Conservation (phyloP, 2,888 invertebrate genomes). For the Nemoura dubitans region DNA sequence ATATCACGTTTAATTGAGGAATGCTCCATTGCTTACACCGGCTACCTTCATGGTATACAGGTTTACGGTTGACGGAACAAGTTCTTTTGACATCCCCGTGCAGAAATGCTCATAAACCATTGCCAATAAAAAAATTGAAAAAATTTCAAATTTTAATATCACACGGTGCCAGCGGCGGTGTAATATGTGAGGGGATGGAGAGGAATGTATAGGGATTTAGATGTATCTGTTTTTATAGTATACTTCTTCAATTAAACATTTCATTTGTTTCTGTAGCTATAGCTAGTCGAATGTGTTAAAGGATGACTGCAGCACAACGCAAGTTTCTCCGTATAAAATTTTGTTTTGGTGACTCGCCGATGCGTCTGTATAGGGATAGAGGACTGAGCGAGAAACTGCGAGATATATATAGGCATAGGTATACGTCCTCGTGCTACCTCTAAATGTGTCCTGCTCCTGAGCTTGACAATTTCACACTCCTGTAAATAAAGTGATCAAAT, state of each 20-base stretch:
- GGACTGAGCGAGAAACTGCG: too few species aligned
- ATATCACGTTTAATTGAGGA: not conserved
- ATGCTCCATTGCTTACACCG: not conserved
- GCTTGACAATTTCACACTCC: not conserved
- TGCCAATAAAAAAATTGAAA: not conserved
- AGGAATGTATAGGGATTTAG: not conserved
- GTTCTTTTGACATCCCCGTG: not conserved
- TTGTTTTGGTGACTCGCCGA: too few species aligned
- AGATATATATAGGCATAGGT: too few species aligned
- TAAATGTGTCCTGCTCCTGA: not conserved
- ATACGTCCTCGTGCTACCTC: not conserved
- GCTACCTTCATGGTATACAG: not conserved
- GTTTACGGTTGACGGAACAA: not conserved
- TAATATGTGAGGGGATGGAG: not conserved
- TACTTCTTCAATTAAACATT: not conserved
- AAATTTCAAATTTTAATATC: not conserved
- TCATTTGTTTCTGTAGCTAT: not conserved
- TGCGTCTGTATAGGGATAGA: too few species aligned
- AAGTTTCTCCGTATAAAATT: too few species aligned
- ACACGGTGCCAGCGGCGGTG: not conserved
- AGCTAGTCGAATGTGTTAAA: too few species aligned
- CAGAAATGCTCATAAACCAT: not conserved
- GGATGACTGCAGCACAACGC: too few species aligned
- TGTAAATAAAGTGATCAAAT: constrained; percentile 12
- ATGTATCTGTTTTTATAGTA: not conserved